Conservation (phyloP, 2,888 invertebrate genomes). For the Drosophila yooni region DNA sequence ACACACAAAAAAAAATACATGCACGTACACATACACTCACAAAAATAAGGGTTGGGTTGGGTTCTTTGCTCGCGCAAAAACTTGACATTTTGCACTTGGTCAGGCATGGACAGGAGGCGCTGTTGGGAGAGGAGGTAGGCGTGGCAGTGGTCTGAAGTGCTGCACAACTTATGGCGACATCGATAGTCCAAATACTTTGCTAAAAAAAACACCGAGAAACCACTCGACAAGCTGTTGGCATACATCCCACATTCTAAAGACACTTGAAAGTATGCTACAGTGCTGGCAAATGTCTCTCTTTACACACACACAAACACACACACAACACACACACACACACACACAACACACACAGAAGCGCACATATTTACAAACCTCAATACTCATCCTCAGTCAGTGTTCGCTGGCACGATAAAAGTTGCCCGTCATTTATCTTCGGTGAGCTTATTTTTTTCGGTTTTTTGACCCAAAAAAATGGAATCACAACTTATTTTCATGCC, state of each 20-base stretch:
- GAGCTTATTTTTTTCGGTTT: constrained; percentile 30
- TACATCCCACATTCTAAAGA: constrained; percentile 67
- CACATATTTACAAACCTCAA: constrained; percentile 24
- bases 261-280: constrained; percentile 79
- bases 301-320: constrained; percentile 14
- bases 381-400: constrained; percentile 33
- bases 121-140: constrained; percentile 11
- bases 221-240: constrained; percentile 84
- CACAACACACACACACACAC: constrained; percentile 5
- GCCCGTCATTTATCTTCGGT: constrained; percentile 72
- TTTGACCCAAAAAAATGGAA: constrained; percentile 27
- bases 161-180: constrained; percentile 79
- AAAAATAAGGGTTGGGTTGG: constrained; percentile 3
- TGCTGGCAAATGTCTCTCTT: constrained; percentile 65
- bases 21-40: constrained; percentile 9
- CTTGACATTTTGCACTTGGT: constrained; percentile 80
- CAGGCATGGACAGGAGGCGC: constrained; percentile 60
- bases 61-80: constrained; percentile 39
- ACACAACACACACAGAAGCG: neutral
- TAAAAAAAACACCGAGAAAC: constrained; percentile 55
- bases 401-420: constrained; percentile 54
- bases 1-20: constrained; percentile 9
- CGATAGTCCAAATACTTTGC: constrained; percentile 76
- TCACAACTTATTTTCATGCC: neutral
- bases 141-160: constrained; percentile 61